Conservation (phyloP, 1,140 invertebrate species). For the Megathymus violae region DNA sequence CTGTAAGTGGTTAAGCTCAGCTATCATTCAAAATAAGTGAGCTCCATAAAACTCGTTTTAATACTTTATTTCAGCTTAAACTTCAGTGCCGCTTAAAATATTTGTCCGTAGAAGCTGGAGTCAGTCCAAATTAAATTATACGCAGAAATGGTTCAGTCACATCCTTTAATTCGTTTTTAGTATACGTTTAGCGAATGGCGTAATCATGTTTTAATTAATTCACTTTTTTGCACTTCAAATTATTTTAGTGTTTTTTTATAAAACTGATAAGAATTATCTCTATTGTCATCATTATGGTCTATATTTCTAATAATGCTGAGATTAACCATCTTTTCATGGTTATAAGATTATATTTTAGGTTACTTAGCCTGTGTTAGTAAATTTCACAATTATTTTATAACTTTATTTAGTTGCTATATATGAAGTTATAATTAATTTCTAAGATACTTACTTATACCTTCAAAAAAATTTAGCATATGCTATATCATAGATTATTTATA, state of each 20-base stretch:
- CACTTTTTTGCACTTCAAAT: neutral
- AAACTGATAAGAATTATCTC: neutral
- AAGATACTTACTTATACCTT: too few relatives aligned
- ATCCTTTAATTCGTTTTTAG: slow-evolving; percentile 58
- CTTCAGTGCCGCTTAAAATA: slow-evolving; percentile 75
- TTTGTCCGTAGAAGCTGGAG: slow-evolving; percentile 69
- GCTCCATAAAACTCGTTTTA: slow-evolving; percentile 75
- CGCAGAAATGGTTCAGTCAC: slow-evolving; percentile 62
- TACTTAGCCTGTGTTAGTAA: too few relatives aligned
- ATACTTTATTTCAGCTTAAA: slow-evolving; percentile 80
- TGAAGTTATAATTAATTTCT: too few relatives aligned
- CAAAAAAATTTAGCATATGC: too few relatives aligned
- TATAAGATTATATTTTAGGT: too few relatives aligned
- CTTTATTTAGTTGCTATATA: too few relatives aligned
- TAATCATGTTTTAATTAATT: slow-evolving; percentile 2
- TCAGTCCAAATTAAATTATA: slow-evolving; percentile 78
- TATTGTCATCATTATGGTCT: neutral
- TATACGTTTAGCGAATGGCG: slow-evolving; percentile 43
- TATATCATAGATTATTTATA: too few relatives aligned
- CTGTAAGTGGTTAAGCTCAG: slow-evolving; percentile 71
- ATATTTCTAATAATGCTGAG: neutral
- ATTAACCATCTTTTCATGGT: neutral
- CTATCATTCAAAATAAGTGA: slow-evolving; percentile 79
- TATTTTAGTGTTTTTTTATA: neutral
- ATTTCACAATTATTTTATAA: too few relatives aligned